Base-by-base conservation (phyloP, 2,113 vertebrate species). In the Pseudopodoces humilis region DNA sequence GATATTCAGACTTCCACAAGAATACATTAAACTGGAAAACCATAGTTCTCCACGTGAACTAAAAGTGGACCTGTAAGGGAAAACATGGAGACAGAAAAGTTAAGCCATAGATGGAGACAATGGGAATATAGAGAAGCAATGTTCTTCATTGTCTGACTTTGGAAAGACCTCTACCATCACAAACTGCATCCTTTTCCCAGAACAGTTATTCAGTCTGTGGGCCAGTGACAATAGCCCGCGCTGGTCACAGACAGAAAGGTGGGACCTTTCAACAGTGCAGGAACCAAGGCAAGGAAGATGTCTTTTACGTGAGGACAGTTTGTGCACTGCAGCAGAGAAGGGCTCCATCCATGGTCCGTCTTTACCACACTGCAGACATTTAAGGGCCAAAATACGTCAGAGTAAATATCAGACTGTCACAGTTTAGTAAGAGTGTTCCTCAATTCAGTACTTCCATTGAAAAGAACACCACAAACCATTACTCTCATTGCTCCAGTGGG, bases 71-170 rank as follows among this genome's bases (percentile, higher is more conserved):
- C 18, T 37, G 6, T 46, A n/a, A 77, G 20, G 5, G 6, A 41
- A 77, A 56, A 80, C 0, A 0, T 27, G 23, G 17, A 47, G 19
- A 47, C n/a, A 19, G 9, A 0, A 9, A 56, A 50, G 3, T 20
- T 39, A 79, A 64, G 27, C 15, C 60, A 6, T 19, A 21, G 50
- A 50, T 47, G 11, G 17, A 83, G 9, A 62, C 8, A 12, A 11
- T 44, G 11, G 35, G 67, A 88, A 59, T 47, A 70, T 0, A 44
- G 1, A 37, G 50, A 20, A 77, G 9, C 8, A 76, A 16, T 6
- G 9, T 15, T 10, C 65, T 20, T 5, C 2, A 8, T 21, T 17
- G 8, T 13, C 13, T 72, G 44, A 43, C 6, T 7, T 3, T 17
- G 7, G 22, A 41, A 82, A 64, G n/a, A 24, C 3, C 14, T 19